Evolutionary conservation across 2,888 invertebrate genomes (phyloP), one percentile per base, ranked within the genome.

Genomic region (Ypsolopha sequella): DNA sequence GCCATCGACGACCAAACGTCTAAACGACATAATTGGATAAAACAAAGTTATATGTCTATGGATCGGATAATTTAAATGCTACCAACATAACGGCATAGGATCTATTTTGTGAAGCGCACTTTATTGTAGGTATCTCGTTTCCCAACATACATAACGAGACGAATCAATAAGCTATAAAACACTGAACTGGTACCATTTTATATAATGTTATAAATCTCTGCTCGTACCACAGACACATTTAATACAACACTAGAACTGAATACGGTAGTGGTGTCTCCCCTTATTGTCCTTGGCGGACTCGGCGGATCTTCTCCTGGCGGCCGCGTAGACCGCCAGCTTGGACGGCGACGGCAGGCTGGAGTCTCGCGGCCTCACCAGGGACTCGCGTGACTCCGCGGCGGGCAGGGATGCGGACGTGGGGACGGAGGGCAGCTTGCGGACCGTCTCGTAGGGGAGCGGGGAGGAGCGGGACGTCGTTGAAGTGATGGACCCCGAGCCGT

Each of bases 221-320:
- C 24, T 24, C 24, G 24, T 3, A n/a, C n/a, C 4, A 24, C 24
- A 3, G 24, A 24, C 24, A n/a, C n/a, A n/a, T n/a, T n/a, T 24
- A 4, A 2, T 24, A 4, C 24, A 24, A 24, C 24, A 24, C 72
- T 84, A 93, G 74, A 93, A 93, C 68, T 93, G 93, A 66, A 93
- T 93, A 55, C 92, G 89, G 70, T 92, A 93, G 71, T 92, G 92
- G 67, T 90, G 91, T 34, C 90, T 89, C 53, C 89, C 65, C 56
- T 86, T 86, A 46, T 70, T 80, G 52, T 90, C 90, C 60, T 90
- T 87, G 6, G 89, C 89, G 0, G 90, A 90, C 51, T 89, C 88
- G 0, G 90, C 89, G 4, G 90, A 87, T 43, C 90, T 78, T 33
- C 88, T 72, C 24, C 86, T 74, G 0, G 87, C 80, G 0, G 84